phyloP scores from a whole-genome alignment of 1,140 invertebrate species.

The Helicoverpa armigera region DNA sequence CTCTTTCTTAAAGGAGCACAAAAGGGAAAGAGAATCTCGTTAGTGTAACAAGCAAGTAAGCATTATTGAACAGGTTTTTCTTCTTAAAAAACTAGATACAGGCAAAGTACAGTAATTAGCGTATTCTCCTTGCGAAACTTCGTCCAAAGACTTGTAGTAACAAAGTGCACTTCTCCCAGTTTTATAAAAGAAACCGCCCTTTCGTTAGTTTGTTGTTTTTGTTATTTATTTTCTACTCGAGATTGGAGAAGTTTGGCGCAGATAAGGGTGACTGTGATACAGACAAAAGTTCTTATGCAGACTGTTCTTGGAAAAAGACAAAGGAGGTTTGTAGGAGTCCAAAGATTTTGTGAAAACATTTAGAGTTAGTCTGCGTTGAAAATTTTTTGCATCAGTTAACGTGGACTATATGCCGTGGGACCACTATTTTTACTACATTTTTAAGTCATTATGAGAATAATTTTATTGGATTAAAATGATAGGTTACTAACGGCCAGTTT shows the following conservation, averaged over 20 bases:
- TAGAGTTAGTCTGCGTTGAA: too few species aligned
- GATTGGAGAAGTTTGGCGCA: neutral
- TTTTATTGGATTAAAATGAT: too few species aligned
- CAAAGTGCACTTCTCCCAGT: slow-evolving; percentile 1
- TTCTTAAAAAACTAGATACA: neutral
- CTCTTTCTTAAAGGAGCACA: too few species aligned
- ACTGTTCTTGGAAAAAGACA: too few species aligned
- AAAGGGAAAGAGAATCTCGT: neutral
- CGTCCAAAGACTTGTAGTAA: neutral
- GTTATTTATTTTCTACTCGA: neutral
- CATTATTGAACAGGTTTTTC: slow-evolving; percentile 2
- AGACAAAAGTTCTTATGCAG: too few species aligned
- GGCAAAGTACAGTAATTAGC: slow-evolving; percentile 5
- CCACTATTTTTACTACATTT: too few species aligned
- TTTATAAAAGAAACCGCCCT: neutral
- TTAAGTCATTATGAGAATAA: too few species aligned
- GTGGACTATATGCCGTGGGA: too few species aligned
- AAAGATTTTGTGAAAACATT: too few species aligned
- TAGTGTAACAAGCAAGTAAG: neutral
- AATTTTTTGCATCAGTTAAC: too few species aligned
- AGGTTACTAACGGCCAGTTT: too few species aligned
- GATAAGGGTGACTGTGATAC: neutral
- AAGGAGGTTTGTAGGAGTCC: too few species aligned
- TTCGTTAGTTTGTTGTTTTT: slow-evolving; percentile 6
- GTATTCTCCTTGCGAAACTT: neutral